These are phyloP conservation scores for Meiosimyza platycephala DNA, from an alignment of 2,888 invertebrate genomes.

Conservation along the genomic window DNA sequence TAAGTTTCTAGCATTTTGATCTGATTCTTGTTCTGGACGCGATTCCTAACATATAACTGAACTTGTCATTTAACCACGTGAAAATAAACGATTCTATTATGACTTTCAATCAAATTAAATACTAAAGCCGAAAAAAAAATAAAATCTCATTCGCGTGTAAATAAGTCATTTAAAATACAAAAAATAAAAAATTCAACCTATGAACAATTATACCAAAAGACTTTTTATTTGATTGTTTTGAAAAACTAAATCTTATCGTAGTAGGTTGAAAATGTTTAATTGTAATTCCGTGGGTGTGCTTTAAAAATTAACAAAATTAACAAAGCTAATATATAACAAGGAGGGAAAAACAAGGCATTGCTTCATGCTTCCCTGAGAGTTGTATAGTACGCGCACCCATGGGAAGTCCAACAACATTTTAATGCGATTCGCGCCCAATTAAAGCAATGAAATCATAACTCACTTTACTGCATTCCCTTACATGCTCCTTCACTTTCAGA, in stretches of 20 bases:
- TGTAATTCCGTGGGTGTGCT: slow-evolving; percentile 11
- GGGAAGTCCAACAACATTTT: neutral
- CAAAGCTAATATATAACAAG: neutral
- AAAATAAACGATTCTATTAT: no score
- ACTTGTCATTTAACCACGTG: no score
- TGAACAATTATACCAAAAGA: neutral
- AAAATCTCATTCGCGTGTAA: neutral
- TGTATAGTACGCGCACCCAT: slow-evolving; percentile 1
- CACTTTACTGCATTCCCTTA: no score
- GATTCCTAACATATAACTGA: no score
- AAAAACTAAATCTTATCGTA: slow-evolving; percentile 15
- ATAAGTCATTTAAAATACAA: neutral
- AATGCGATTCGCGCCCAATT: no score
- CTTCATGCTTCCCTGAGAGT: neutral
- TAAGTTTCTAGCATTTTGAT: no score
- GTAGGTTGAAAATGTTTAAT: neutral
- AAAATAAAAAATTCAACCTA: neutral
- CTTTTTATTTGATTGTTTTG: slow-evolving; percentile 8
- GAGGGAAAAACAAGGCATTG: neutral
- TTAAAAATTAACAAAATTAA: slow-evolving; percentile 10
- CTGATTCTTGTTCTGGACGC: no score
- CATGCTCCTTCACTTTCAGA: no score
- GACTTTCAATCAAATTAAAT: no score
- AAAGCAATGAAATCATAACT: no score
- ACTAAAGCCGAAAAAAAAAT: neutral